Percentiles rank a stretch among this genome's conserved stretches.
phyloP scores from a whole-genome alignment of 2,113 vertebrate genomes.

The Lophotis ruficrista region DNA sequence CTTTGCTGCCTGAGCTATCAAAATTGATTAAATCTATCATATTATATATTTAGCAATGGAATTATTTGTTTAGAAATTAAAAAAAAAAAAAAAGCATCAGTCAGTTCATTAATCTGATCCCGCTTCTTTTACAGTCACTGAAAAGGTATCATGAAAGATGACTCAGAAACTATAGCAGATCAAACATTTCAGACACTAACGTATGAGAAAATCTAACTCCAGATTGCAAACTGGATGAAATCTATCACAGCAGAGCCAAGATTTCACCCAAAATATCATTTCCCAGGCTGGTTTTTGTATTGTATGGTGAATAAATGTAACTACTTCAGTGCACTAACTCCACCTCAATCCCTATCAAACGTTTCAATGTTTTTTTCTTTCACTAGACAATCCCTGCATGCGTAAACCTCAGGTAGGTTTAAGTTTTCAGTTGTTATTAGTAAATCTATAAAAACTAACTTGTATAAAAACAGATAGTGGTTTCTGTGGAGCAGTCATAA shows the following conservation, averaged over 20 bases:
- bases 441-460: neutral
- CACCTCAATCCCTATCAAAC: neutral
- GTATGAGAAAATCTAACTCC: neutral
- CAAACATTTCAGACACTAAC: neutral
- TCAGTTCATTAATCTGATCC: neutral
- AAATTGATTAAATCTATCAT: neutral
- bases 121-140: neutral
- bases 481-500: neutral
- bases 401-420: neutral
- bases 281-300: neutral
- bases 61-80: neutral
- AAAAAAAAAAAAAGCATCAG: neutral
- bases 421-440: neutral
- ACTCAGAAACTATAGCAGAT: neutral
- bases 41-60: neutral
- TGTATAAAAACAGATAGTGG: neutral
- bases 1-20: neutral
- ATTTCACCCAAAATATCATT: neutral
- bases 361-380: neutral
- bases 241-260: neutral
- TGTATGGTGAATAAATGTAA: neutral
- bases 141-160: conserved; percentile 1
- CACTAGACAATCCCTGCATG: neutral
- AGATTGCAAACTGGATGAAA: neutral
- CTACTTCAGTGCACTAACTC: neutral